Percentiles rank a stretch among this genome's conserved stretches.
Evolutionary conservation across 1,140 invertebrate genomes (phyloP).

Genomic region (Lasioglossum baleicum): DNA sequence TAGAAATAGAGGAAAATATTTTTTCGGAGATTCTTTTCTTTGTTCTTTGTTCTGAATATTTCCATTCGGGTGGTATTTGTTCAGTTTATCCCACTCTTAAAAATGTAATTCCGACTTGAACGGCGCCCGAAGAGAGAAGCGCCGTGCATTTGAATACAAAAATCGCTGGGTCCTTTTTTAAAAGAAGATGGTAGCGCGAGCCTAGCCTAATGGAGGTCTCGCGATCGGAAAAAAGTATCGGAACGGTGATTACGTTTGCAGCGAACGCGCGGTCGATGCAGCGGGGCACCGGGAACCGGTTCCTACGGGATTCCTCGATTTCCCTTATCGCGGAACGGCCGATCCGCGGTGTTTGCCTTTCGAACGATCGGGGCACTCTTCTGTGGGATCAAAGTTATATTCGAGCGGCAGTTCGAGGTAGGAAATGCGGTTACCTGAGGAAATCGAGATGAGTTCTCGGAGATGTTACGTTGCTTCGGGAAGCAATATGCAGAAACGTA

Average conservation of each 20-base stretch:
- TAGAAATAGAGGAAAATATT: too few species aligned
- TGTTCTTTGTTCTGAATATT: too few species aligned
- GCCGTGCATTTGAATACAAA: too few species aligned
- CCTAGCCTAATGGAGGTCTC: neutral
- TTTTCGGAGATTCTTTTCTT: too few species aligned
- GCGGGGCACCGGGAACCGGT: constrained; percentile 31
- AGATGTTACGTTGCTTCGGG: neutral
- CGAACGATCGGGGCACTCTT: neutral
- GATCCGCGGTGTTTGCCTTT: constrained; percentile 30
- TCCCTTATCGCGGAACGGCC: constrained; percentile 25
- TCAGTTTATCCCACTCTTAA: too few species aligned
- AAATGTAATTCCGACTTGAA: too few species aligned
- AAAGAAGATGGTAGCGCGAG: neutral
- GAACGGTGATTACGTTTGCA: neutral
- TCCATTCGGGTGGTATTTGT: too few species aligned
- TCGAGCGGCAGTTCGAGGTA: constrained; percentile 1
- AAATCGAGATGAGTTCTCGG: neutral
- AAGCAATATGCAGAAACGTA: neutral
- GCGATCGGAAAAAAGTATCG: neutral
- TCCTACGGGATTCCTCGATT: constrained; percentile 29
- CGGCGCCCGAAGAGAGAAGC: too few species aligned
- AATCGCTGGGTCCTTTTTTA: too few species aligned
- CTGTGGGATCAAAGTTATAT: neutral
- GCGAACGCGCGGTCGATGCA: neutral
- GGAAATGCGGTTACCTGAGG: neutral